Conservation (phyloP, 2,113 vertebrate species). For the Picathartes gymnocephalus region DNA sequence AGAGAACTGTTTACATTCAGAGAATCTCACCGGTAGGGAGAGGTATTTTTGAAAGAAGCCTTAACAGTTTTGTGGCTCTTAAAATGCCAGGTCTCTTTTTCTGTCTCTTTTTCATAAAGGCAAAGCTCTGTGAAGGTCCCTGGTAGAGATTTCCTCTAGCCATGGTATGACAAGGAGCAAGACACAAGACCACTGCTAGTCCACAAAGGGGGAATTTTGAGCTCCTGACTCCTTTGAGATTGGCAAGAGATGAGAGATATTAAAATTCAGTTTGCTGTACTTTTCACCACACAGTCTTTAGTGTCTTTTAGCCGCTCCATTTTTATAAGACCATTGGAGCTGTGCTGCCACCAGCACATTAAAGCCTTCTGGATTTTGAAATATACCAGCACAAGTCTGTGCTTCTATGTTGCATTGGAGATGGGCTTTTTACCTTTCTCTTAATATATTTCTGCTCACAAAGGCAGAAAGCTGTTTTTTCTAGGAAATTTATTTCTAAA, state of each 20-base stretch:
- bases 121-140: background rate
- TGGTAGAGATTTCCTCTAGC: background rate
- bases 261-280: background rate
- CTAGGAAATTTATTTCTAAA: conserved; percentile 44
- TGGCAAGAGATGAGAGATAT: background rate
- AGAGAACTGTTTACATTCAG: conserved; percentile 56
- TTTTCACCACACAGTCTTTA: background rate
- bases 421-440: conserved; percentile 25
- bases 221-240: background rate
- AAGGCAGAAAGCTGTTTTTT: conserved; percentile 53
- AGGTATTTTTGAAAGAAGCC: conserved; percentile 50
- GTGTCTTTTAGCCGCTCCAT: background rate
- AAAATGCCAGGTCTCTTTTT: conserved; percentile 6
- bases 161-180: background rate
- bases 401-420: conserved; percentile 24
- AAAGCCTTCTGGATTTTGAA: background rate
- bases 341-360: background rate
- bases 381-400: background rate
- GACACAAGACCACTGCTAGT: background rate
- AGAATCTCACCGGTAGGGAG: conserved; percentile 51
- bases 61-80: conserved; percentile 50
- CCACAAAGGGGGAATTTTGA: background rate
- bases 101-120: background rate
- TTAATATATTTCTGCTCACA: conserved; percentile 2
- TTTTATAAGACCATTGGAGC: background rate